Percentiles rank a stretch among this genome's conserved stretches.
Conservation (phyloP, 1,140 invertebrate genomes). For the Lineus longissimus region DNA sequence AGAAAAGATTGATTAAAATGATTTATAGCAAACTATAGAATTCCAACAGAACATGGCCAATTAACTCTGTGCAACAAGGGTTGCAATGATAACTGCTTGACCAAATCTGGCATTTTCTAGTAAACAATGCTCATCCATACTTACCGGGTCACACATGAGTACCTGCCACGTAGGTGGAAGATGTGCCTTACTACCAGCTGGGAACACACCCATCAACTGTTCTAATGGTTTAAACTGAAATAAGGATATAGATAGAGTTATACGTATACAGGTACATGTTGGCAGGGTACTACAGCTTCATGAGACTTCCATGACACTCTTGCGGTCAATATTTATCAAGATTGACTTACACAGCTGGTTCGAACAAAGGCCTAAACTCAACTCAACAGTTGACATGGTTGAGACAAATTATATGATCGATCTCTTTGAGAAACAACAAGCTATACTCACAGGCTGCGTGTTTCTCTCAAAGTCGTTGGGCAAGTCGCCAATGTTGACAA, state of each 20-base stretch:
- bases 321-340: neutral
- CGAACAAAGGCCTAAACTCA: too few species aligned
- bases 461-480: conserved; percentile 83
- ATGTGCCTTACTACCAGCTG: conserved; percentile 90
- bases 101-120: neutral
- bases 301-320: neutral
- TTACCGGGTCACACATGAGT: conserved; percentile 87
- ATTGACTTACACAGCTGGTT: neutral
- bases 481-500: conserved; percentile 82
- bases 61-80: too few species aligned
- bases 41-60: neutral
- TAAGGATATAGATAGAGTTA: conserved; percentile 15
- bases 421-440: neutral
- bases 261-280: neutral
- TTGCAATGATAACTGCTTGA: conserved; percentile 11
- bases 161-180: conserved; percentile 90
- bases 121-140: conserved; percentile 49
- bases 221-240: conserved; percentile 89
- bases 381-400: neutral
- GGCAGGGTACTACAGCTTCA: neutral
- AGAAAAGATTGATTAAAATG: conserved; percentile 26
- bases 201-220: conserved; percentile 99
- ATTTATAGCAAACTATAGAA: neutral
- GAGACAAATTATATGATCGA: too few species aligned
- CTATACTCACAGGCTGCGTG: conserved; percentile 73